Evolutionary conservation across 2,888 invertebrate species (phyloP).

Genomic region (Caenorhabditis plicata): DNA sequence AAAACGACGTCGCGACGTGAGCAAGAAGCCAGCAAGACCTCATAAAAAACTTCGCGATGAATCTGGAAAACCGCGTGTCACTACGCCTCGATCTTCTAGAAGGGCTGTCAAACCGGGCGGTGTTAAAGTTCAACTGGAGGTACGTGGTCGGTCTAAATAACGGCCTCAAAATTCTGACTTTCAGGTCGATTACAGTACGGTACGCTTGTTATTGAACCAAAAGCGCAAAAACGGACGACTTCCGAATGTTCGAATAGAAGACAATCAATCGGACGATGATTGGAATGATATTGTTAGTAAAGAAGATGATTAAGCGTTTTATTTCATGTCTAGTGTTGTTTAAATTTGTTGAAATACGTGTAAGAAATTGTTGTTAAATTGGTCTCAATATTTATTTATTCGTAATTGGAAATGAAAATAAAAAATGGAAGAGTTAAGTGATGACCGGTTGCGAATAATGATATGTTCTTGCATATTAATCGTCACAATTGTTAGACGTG

Average conservation of each 20-base stretch:
- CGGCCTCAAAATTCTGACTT: not conserved
- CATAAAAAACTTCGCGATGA: too few relatives aligned
- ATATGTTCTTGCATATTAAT: too few relatives aligned
- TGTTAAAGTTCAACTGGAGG: constrained; percentile 29
- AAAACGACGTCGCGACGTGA: constrained; percentile 23
- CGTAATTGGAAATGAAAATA: too few relatives aligned
- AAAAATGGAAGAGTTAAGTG: too few relatives aligned
- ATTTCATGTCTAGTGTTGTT: not conserved
- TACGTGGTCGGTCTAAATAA: not conserved
- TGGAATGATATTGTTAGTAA: too few relatives aligned
- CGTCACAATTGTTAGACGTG: constrained; percentile 17
- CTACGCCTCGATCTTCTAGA: constrained; percentile 1
- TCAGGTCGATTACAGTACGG: constrained; percentile 29
- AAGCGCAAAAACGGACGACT: constrained; percentile 23
- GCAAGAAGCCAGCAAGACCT: too few relatives aligned
- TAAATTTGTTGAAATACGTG: not conserved
- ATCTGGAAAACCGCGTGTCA: constrained; percentile 7
- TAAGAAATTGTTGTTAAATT: not conserved
- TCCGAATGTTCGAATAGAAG: constrained; percentile 15
- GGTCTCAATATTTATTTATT: too few relatives aligned
- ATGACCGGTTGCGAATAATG: too few relatives aligned
- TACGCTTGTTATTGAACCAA: constrained; percentile 21
- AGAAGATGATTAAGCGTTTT: too few relatives aligned
- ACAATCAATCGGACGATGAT: constrained; percentile 6
- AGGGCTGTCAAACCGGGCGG: constrained; percentile 13